Base-by-base conservation (phyloP, 2,797 vertebrate species). In the Sebastes taczanowskii region DNA sequence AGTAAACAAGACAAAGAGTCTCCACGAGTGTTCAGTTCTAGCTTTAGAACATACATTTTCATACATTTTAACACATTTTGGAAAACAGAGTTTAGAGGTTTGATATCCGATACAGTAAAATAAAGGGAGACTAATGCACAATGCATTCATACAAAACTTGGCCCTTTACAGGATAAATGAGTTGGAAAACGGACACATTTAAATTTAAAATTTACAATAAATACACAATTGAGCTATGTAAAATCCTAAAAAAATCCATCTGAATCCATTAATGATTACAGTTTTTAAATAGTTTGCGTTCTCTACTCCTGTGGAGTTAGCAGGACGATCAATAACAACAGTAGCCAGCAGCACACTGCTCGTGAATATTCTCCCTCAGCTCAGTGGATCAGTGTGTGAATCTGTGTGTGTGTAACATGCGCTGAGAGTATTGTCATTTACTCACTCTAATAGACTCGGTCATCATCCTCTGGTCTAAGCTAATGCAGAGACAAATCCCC, bases 371-470 rank as follows among this genome's bases (percentile, higher is more conserved):
- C 58, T 53, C 66, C 56, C 46, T 72, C 13, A 1, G n/a, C 22
- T 68, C 46, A 34, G 58, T 61, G 61, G 14, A 52, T 77, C 66
- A 18, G 27, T 11, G 56, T 23, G 69, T 34, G 29, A 16, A 32
- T 71, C 11, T 35, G 34, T 42, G 38, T 42, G 38, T 10, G 6
- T 72, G 55, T 29, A 29, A 46, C 38, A 46, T 3, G 14, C 11
- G 22, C 58, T 27, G 71, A 80, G 73, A 88, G 85, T 83, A 77
- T 87, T 66, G 76, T 86, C 81, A 81, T 89, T 84, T 73, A 83
- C 83, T 84, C 75, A 1, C 71, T 76, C 71, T 68, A 85, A 64
- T 49, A 76, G 77, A 77, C 77, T 78, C 56, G 16, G 60, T 72
- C 84, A 7, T 86, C 87, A 67, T 83, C 81, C 63, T 70, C 59